Evolutionary conservation across 2,888 invertebrate genomes (phyloP).

Genomic region (Cyaniris semiargus): DNA sequence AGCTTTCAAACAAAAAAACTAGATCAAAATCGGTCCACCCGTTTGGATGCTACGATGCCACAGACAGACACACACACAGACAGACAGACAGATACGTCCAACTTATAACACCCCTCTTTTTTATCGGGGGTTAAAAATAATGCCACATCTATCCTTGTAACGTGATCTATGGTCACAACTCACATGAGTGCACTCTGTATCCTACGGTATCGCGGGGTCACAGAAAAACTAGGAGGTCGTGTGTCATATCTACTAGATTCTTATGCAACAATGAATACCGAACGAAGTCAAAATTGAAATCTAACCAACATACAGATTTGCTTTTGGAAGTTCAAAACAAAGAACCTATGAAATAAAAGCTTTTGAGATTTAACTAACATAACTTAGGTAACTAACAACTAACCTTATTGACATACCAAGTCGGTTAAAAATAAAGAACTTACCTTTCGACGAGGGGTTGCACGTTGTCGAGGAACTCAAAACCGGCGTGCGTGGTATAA

Average conservation of each 20-base stretch:
- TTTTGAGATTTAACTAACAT: too few species aligned
- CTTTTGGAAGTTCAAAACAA: neutral
- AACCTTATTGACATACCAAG: too few species aligned
- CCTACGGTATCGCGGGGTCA: slow-evolving; percentile 18
- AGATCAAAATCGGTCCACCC: too few species aligned
- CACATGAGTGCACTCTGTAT: slow-evolving; percentile 13
- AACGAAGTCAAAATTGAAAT: neutral
- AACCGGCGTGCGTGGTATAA: slow-evolving; percentile 95
- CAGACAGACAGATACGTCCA: too few species aligned
- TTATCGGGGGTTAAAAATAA: neutral
- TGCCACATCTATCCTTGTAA: slow-evolving; percentile 14
- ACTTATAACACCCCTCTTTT: too few species aligned
- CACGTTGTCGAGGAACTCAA: slow-evolving; percentile 94
- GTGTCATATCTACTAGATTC: neutral
- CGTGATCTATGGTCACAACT: neutral
- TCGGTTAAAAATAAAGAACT: slow-evolving; percentile 43
- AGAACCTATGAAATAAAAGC: neutral
- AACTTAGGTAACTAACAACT: too few species aligned
- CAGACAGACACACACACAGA: too few species aligned
- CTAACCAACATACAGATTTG: neutral
- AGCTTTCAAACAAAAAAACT: too few species aligned
- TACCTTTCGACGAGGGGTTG: slow-evolving; percentile 88
- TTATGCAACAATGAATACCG: neutral
- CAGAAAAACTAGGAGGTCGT: slow-evolving; percentile 11
- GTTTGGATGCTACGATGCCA: too few species aligned